Evolutionary conservation across 1,140 invertebrate genomes (phyloP), one percentile per base, ranked within the genome.

Genomic region (Heliconius melpomene): DNA sequence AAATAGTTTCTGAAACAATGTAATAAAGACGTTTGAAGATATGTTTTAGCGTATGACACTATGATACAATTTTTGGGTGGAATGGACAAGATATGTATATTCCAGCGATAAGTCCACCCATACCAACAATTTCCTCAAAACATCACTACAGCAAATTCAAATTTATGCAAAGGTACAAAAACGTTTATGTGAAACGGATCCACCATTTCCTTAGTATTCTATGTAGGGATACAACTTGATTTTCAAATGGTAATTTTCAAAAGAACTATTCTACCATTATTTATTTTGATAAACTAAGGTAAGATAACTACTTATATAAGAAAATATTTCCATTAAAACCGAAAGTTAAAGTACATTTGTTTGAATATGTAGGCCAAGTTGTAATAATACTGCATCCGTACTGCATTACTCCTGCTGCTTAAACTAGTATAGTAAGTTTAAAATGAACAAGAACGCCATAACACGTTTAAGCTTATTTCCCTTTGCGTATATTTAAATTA

Each of bases 391-490:
- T 16, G 60, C 77, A 72, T 72, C 73, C 75, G 57, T 29, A 78
- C 46, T 77, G 36, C 72, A 78, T 77, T 75, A 78, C 75, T 75
- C 73, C 75, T 75, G 38, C 60, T 71, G 54, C 73, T 74, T 73
- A 77, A 74, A 77, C 36, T 78, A 81, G 80, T 74, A 81, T 81
- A n/a, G n/a, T 75, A 81, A 81, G 73, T 78, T 81, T 78, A 66
- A 79, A 81, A 83, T 80, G 81, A 82, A 75, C 79, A 79, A 80
- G 76, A 73, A 78, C 78, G 54, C 76, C 74, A 78, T 84, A 83
- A 85, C 80, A 85, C 80, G 77, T 78, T 84, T 83, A 81, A 82
- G 80, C 83, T 82, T 82, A 84, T 84, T 82, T 80, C 81, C 77
- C 66, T 82, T 82, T 80, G 79, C 74, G 77, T 72, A 83, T 81